Conservation (phyloP, 2,888 invertebrate genomes). For the Drosophila paranaensis region DNA sequence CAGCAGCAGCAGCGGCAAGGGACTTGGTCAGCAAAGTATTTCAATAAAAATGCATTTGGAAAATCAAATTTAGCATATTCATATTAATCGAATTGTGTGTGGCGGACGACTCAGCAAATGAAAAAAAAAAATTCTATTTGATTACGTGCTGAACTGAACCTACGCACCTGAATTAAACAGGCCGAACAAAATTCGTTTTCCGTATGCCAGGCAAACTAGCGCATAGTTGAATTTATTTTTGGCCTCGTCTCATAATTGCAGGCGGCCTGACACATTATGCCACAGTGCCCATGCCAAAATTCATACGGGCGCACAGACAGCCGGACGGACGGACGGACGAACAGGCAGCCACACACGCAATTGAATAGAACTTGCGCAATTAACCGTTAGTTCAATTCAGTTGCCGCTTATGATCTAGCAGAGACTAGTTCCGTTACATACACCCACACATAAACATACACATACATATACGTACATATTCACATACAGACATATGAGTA, state of each 20-base stretch:
- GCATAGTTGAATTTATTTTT: conserved; percentile 74
- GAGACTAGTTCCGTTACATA: background rate
- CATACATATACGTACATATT: no score
- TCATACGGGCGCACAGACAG: conserved; percentile 5
- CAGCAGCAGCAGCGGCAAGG: background rate
- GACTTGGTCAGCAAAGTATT: conserved; percentile 11
- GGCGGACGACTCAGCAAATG: conserved; percentile 7
- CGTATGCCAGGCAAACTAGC: conserved; percentile 53
- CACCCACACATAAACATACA: background rate
- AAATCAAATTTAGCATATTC: conserved; percentile 12
- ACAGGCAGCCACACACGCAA: background rate
- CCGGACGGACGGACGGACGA: background rate
- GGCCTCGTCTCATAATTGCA: conserved; percentile 78
- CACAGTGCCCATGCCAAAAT: conserved; percentile 53
- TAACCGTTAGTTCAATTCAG: conserved; percentile 53
- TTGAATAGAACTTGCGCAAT: conserved; percentile 66
- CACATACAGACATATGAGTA: background rate
- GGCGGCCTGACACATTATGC: conserved; percentile 56
- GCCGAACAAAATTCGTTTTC: background rate
- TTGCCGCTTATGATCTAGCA: conserved; percentile 16
- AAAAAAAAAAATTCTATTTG: background rate
- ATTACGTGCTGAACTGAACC: conserved; percentile 37
- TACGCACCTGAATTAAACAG: conserved; percentile 56
- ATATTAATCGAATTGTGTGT: conserved; percentile 10
- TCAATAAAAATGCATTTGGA: conserved; percentile 30